Base-by-base conservation (phyloP, 2,113 vertebrate genomes). In the Alces alces region DNA sequence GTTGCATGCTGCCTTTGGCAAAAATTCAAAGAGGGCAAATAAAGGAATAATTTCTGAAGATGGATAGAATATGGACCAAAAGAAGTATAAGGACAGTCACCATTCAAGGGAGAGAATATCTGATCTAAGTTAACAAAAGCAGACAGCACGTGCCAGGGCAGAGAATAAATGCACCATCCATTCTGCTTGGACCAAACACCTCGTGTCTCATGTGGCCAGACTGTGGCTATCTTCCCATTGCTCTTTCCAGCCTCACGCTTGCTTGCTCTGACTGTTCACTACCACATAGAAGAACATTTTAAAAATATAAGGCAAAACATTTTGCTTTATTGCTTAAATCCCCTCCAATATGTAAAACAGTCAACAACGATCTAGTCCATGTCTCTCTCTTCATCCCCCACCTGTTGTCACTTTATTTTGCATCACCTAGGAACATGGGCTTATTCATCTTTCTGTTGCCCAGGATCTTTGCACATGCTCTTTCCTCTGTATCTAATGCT, bases 181-280 rank as follows among this genome's bases (percentile, higher is more conserved):
- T 12, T 23, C 30, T 84, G 19, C 47, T 3, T 7, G 30, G 27
- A 86, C 21, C 54, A 17, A 47, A 28, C 4, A 21, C 33, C 76
- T 83, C 0, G 0, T 39, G 23, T 47, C 47, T 55, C 12, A 12
- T 30, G 33, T n/a, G n/a, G 11, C 27, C 23, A 28, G 16, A 23
- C 11, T 36, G 33, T 6, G 2, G 1, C 4, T 0, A 0, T 12
- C 7, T 54, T 19, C 7, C 23, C 61, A 1, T 21, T 15, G 3
- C 13, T 78, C 16, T 58, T 57, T 27, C 33, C 21, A 58, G 9
- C 4, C 47, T 79, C 19, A 52, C 1, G 0, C 33, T 57, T 33
- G 1, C 23, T 84, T 28, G 7, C 9, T 64, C 39, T 61, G 11
- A 85, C 36, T 78, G 11, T n/a, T 47, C 9, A 23, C 9, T 27